These are phyloP conservation scores for Torymus aiolomorphi DNA, from an alignment of 2,888 invertebrate species.

Conservation along the genomic window DNA sequence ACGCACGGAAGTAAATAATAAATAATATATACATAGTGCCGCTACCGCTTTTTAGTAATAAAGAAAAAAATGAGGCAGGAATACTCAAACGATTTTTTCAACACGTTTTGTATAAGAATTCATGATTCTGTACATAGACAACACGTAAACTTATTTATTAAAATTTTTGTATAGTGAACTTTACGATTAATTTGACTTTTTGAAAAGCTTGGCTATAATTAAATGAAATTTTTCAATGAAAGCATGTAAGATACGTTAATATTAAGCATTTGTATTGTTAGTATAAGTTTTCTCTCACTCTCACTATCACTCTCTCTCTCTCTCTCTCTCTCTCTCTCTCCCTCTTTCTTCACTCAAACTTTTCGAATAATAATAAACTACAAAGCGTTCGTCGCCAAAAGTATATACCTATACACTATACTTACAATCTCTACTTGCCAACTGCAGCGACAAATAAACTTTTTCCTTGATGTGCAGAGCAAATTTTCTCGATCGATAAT, in stretches of 20 bases:
- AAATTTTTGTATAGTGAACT: conserved; percentile 18
- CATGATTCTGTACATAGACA: conserved; percentile 35
- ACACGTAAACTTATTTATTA: conserved; percentile 23
- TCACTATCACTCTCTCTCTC: background rate
- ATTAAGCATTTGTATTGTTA: conserved; percentile 25
- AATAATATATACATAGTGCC: background rate
- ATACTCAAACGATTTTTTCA: conserved; percentile 34
- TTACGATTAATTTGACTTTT: conserved; percentile 21
- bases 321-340: background rate
- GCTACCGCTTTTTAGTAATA: conserved; percentile 9
- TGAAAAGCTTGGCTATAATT: conserved; percentile 25
- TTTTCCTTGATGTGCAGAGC: conserved; percentile 36
- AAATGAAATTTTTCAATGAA: conserved; percentile 27
- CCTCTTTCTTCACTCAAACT: background rate
- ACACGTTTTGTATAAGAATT: conserved; percentile 32
- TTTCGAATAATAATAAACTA: background rate
- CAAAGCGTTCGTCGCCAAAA: too few relatives aligned
- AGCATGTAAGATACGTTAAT: conserved; percentile 20
- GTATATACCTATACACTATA: too few relatives aligned
- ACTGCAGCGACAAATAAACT: conserved; percentile 20
- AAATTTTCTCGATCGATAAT: conserved; percentile 4
- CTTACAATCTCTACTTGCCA: background rate
- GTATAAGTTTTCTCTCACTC: conserved; percentile 21
- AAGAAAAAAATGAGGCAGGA: background rate
- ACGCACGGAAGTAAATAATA: background rate